These are phyloP conservation scores for Drosophila seclusa DNA, from an alignment of 2,888 invertebrate species.

Conservation along the genomic window DNA sequence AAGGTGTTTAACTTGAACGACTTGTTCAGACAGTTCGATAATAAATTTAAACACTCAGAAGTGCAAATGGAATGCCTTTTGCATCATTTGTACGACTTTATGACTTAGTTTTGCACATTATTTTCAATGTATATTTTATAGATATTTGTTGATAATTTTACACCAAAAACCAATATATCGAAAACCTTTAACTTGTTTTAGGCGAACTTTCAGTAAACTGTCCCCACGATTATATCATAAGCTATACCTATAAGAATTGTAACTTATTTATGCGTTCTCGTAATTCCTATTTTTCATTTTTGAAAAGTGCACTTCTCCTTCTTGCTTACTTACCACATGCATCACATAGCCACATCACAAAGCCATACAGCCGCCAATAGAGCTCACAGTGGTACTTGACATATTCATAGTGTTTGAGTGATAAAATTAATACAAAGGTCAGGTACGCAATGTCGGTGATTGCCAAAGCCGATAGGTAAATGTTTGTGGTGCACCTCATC, in stretches of 20 bases:
- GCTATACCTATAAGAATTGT: neutral
- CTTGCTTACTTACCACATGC: constrained; percentile 87
- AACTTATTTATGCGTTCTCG: neutral
- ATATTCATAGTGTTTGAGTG: constrained; percentile 87
- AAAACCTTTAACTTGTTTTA: neutral
- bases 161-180: neutral
- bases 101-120: neutral
- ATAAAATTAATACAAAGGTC: constrained; percentile 88
- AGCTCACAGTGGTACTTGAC: constrained; percentile 85
- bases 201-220: neutral
- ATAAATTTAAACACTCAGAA: neutral
- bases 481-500: constrained; percentile 91
- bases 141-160: neutral
- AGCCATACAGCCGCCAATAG: constrained; percentile 88
- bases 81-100: neutral
- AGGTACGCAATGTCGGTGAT: constrained; percentile 90
- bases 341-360: constrained; percentile 88
- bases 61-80: neutral
- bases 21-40: neutral
- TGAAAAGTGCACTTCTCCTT: too few relatives aligned
- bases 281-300: neutral
- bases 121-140: neutral
- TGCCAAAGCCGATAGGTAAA: constrained; percentile 90
- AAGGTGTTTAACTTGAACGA: neutral
- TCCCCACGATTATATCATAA: neutral